Evolutionary conservation across 2,113 vertebrate species (phyloP).

Genomic region (Callipepla californica): DNA sequence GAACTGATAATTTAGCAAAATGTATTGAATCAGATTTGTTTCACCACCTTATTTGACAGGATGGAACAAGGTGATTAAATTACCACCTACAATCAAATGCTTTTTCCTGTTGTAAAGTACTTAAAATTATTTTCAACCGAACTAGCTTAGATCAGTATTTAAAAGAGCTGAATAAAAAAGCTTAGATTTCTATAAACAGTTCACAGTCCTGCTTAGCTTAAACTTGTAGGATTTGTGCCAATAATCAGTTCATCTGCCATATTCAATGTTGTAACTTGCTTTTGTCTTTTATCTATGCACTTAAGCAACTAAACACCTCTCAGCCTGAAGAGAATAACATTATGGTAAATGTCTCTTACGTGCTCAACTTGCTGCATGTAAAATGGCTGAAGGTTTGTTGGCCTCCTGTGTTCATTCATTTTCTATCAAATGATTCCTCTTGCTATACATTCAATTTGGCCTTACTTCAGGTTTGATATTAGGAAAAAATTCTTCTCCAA

Average conservation of each 20-base stretch:
- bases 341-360: constrained; percentile 91
- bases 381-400: constrained; percentile 92
- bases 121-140: background rate
- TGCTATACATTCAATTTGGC: constrained; percentile 68
- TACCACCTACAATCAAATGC: background rate
- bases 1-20: background rate
- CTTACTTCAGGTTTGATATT: background rate
- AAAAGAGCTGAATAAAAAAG: background rate
- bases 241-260: constrained; percentile 41
- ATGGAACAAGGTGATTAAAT: background rate
- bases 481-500: background rate
- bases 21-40: background rate
- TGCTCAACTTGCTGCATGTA: constrained; percentile 91
- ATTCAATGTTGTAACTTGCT: constrained; percentile 75
- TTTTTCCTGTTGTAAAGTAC: background rate
- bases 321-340: constrained; percentile 86
- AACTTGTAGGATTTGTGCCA: background rate
- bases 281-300: constrained; percentile 80
- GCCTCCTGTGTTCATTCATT: constrained; percentile 84
- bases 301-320: constrained; percentile 85
- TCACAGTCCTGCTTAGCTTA: background rate
- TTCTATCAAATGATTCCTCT: constrained; percentile 81
- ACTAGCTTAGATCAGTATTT: background rate
- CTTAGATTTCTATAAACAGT: background rate
- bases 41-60: background rate